Conservation (phyloP, 2,888 invertebrate genomes). For the Opisthograptis luteolata region DNA sequence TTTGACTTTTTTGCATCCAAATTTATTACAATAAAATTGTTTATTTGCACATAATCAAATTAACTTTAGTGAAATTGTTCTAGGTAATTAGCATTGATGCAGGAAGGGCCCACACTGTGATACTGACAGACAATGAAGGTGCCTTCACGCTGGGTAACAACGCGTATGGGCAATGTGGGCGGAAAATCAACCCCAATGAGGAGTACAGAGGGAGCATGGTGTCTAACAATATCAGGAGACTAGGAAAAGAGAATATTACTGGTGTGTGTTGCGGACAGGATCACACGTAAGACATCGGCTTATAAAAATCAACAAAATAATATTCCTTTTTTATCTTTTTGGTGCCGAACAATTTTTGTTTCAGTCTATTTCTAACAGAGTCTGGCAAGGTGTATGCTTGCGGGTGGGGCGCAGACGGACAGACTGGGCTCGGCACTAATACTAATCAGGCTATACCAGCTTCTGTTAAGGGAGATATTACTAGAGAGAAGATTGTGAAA, state of each 20-base stretch:
- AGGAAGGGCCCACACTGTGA: slow-evolving; percentile 93
- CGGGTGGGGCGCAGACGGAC: slow-evolving; percentile 98
- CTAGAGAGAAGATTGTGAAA: slow-evolving; percentile 91
- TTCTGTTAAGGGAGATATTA: slow-evolving; percentile 91
- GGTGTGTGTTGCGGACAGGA: slow-evolving; percentile 95
- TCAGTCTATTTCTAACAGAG: slow-evolving; percentile 90
- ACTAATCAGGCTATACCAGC: slow-evolving; percentile 84
- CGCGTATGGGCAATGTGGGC: slow-evolving; percentile 96
- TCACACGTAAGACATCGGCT: slow-evolving; percentile 88
- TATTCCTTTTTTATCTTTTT: too few species aligned
- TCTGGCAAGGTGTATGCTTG: slow-evolving; percentile 93
- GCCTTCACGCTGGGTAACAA: slow-evolving; percentile 95
- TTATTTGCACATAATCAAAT: too few species aligned
- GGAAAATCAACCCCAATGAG: slow-evolving; percentile 90
- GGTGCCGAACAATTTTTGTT: too few species aligned
- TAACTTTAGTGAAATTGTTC: slow-evolving; percentile 11
- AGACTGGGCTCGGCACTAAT: slow-evolving; percentile 92
- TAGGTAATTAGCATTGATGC: slow-evolving; percentile 86
- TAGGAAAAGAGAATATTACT: slow-evolving; percentile 86
- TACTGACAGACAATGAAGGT: slow-evolving; percentile 91
- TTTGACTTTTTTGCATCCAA: too few species aligned
- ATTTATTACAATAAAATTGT: too few species aligned
- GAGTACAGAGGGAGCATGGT: slow-evolving; percentile 87
- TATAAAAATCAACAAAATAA: too few species aligned
- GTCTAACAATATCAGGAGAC: slow-evolving; percentile 86